Conservation (phyloP, 2,888 invertebrate genomes). For the Drosophila monieri region DNA sequence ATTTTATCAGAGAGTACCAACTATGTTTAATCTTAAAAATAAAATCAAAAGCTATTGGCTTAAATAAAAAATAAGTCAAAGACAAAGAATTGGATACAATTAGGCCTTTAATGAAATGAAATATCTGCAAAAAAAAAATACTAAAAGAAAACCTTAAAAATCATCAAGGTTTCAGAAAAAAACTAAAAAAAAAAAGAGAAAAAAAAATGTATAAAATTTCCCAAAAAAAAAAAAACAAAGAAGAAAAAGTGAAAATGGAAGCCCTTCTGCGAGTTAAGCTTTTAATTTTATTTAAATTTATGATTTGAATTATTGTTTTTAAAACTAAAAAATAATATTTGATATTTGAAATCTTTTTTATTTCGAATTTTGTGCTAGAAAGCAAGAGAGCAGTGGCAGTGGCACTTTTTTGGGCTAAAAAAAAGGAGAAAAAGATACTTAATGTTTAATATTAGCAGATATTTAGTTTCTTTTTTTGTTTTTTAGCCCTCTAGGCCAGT, state of each 20-base stretch:
- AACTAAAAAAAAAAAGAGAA: too few relatives aligned
- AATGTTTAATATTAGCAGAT: background rate
- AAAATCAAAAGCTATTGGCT: too few relatives aligned
- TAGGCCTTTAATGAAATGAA: too few relatives aligned
- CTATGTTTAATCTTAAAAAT: too few relatives aligned
- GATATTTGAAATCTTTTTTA: background rate
- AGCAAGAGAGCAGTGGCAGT: constrained; percentile 9
- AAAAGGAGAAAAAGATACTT: background rate
- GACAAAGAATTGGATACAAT: too few relatives aligned
- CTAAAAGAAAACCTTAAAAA: background rate
- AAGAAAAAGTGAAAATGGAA: constrained; percentile 11
- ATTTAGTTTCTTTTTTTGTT: background rate
- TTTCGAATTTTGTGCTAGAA: background rate
- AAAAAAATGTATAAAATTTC: too few relatives aligned
- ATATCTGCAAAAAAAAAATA: too few relatives aligned
- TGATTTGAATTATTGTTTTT: background rate
- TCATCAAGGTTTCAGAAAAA: background rate
- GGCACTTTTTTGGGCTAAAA: background rate
- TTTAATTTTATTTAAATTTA: background rate
- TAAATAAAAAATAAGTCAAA: too few relatives aligned
- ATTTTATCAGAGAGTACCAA: too few relatives aligned
- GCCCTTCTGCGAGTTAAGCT: background rate
- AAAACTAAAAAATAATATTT: background rate
- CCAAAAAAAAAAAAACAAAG: background rate
- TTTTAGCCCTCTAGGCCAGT: background rate